A percentile compares a stretch with the other conserved stretches of the same genome.
These are phyloP conservation scores for Eriosoma lanigerum DNA, from an alignment of 1,140 invertebrate species.

Conservation along the genomic window DNA sequence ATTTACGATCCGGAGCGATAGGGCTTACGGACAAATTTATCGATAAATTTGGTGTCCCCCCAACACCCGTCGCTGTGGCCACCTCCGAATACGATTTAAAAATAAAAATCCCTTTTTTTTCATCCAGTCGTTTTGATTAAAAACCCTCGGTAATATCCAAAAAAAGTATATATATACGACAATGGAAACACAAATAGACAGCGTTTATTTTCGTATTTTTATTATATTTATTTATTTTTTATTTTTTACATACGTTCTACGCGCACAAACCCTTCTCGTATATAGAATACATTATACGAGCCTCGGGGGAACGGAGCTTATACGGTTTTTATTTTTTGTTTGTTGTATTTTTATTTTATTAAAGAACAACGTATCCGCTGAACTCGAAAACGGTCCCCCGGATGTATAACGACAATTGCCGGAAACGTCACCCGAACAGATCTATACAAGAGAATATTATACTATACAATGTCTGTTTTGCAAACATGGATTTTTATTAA, in stretches of 20 bases:
- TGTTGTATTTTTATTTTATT: conserved; percentile 35
- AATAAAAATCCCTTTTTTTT: conserved; percentile 30
- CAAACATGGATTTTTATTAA: conserved; percentile 18
- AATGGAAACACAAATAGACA: conserved; percentile 42
- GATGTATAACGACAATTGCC: neutral
- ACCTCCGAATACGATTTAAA: conserved; percentile 41
- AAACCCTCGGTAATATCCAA: conserved; percentile 36
- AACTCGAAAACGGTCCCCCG: conserved; percentile 31
- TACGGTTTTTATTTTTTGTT: conserved; percentile 20
- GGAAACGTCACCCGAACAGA: neutral
- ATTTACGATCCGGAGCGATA: conserved; percentile 27
- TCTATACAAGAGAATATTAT: too few species aligned
- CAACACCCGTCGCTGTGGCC: neutral
- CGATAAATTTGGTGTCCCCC: conserved; percentile 39
- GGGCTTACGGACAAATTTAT: conserved; percentile 45
- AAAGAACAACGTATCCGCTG: conserved; percentile 7
- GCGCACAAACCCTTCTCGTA: conserved; percentile 31
- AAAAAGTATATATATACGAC: conserved; percentile 25
- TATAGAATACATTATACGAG: conserved; percentile 20
- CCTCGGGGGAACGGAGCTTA: conserved; percentile 20
- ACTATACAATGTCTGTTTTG: neutral
- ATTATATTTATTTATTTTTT: conserved; percentile 29
- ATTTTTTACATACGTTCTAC: conserved; percentile 25
- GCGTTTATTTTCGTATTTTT: conserved; percentile 38
- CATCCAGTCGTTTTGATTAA: conserved; percentile 47